Evolutionary conservation across 2,113 vertebrate genomes (phyloP).

Genomic region (Melanostigma gelatinosum): DNA sequence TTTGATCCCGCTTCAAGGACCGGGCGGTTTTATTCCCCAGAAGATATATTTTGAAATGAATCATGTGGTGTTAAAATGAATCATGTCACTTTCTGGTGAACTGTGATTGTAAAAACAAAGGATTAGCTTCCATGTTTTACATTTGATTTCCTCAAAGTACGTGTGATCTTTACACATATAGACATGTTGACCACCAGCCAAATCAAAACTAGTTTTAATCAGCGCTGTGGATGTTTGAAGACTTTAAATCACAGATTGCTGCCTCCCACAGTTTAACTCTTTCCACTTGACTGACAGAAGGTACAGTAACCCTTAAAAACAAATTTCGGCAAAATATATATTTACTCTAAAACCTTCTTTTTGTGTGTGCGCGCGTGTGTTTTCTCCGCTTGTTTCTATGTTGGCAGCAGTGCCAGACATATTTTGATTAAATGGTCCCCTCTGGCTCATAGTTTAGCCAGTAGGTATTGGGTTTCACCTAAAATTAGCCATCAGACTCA

Average conservation of each 20-base stretch:
- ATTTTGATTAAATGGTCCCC: constrained; percentile 86
- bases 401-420: constrained; percentile 79
- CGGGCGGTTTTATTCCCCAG: not conserved
- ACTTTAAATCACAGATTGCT: constrained; percentile 44
- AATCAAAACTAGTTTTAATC: constrained; percentile 23
- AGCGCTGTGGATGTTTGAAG: constrained; percentile 21
- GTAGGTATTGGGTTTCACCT: constrained; percentile 83
- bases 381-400: constrained; percentile 67
- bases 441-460: constrained; percentile 80
- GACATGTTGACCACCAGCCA: not conserved
- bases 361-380: not conserved
- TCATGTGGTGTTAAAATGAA: not conserved
- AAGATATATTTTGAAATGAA: not conserved
- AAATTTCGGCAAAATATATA: constrained; percentile 63
- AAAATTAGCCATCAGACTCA: constrained; percentile 87
- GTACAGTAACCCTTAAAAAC: constrained; percentile 64
- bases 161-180: not conserved
- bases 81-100: not conserved
- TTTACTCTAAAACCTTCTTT: constrained; percentile 58
- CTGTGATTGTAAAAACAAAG: not conserved
- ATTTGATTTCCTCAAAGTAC: constrained; percentile 3
- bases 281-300: constrained; percentile 53
- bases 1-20: not conserved
- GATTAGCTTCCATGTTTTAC: not conserved
- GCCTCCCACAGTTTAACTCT: constrained; percentile 55